These are phyloP conservation scores for Catharus fuscescens DNA, from an alignment of 2,113 vertebrate species.

Conservation along the genomic window DNA sequence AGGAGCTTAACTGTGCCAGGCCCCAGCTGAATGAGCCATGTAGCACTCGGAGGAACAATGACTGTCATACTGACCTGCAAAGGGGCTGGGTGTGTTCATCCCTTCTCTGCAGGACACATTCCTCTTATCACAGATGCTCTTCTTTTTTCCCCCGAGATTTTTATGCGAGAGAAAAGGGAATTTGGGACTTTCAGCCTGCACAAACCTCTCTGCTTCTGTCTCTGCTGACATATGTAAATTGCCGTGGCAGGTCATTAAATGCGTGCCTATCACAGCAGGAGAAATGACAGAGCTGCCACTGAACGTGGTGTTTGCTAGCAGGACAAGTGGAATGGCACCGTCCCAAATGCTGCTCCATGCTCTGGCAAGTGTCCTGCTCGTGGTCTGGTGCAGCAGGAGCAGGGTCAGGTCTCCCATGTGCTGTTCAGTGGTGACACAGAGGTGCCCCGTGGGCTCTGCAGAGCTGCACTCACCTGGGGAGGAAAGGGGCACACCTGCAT, in stretches of 20 bases:
- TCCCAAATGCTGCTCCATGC: background rate
- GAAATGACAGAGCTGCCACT: background rate
- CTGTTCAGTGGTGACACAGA: background rate
- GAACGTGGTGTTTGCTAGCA: background rate
- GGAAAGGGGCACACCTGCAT: background rate
- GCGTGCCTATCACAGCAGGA: background rate
- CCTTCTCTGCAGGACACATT: background rate
- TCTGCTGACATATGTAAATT: background rate
- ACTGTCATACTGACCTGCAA: background rate
- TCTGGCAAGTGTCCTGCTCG: background rate
- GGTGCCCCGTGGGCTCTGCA: background rate
- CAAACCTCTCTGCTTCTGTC: background rate
- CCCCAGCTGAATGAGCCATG: background rate
- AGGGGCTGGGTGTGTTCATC: background rate
- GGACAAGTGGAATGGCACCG: background rate
- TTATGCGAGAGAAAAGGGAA: background rate
- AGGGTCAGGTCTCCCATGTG: background rate
- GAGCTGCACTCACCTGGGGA: background rate
- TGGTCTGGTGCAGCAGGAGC: background rate
- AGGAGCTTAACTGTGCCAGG: slow-evolving; percentile 1
- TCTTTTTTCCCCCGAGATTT: background rate
- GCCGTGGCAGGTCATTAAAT: background rate
- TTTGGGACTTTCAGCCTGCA: background rate
- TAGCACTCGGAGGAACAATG: background rate
- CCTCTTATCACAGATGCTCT: background rate